Base-by-base conservation (phyloP, 2,797 vertebrate species). In the Pogonophryne albipinna region DNA sequence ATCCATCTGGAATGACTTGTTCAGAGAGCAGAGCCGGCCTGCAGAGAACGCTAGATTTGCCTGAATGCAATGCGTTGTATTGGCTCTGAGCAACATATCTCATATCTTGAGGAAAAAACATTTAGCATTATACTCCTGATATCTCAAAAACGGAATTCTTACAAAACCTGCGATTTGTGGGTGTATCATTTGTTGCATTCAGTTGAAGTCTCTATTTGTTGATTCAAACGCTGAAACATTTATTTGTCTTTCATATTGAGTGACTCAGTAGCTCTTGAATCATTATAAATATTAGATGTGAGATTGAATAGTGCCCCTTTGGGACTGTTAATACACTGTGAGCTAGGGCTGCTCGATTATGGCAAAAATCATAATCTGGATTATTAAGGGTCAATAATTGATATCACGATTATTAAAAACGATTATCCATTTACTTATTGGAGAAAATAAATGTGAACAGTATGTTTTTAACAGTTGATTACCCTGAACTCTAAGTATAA, bases 1-100 rank as follows among this genome's bases (percentile, higher is more conserved):
- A 10, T 81, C 66, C 75, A 80, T 82, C 79, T 77, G 63, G 59
- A 85, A 67, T 64, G 59, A 80, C 52, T 38, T 38, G 34, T 78
- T 71, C 38, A 67, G 57, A 61, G 66, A 71, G 68, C 76, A 61
- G 75, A 74, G 55, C 38, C 49, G 17, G 71, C 63, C 50, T 69
- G 49, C 15, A 71, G 50, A 76, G 71, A 82, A 74, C 2, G 13
- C 52, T 19, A 20, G 7, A 66, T 75, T 73, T 71, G 56, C 63
- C 64, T 76, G 46, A 81, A 58, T 74, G 67, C 58, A 65, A 15
- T 65, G 58, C 0, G 12, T 34, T 68, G 62, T 38, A 38, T 38
- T 38, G 34, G 34, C 61, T 41, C 34, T 38, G 23, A 62, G 61
- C 57, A 63, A 51, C 45, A 41, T 10, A 60, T 62, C 17, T 58